Evolutionary conservation across 2,888 invertebrate genomes (phyloP), one percentile per base, ranked within the genome.

Genomic region (Gnatocerus cornutus): DNA sequence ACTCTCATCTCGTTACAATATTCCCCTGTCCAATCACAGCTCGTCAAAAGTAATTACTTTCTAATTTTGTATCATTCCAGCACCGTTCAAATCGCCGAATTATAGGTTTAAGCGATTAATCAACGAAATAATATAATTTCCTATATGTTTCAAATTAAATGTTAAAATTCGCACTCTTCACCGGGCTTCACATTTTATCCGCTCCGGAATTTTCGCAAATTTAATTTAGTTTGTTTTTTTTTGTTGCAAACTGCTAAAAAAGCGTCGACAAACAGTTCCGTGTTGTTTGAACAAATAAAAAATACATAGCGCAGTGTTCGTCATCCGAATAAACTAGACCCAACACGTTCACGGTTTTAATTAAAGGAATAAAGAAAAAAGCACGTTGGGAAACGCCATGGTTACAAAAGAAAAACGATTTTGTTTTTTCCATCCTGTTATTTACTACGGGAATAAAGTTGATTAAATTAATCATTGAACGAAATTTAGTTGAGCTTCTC

Each of bases 41-140:
- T 33, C 9, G n/a, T 33, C 9, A n/a, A n/a, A 33, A 33, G n/a
- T 33, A 33, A 43, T 43, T 16, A 56, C 27, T 39, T 41, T 39
- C 8, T 56, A 56, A 43, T 56, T 56, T 41, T 56, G 56, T 8
- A 41, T 39, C 16, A 41, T 56, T 56, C 39, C 56, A 41, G 6
- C 27, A 27, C 10, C 43, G 43, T 21, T 21, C 56, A 56, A 56
- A 43, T 56, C 56, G 56, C 29, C n/a, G 27, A 59, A 59, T 59
- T 10, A 59, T 46, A 30, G 59, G 30, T 41, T 56, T 41, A 46
- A 13, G 37, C 61, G 39, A 61, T 61, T 61, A 61, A 61, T 50
- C 61, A n/a, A 14, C 33, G 37, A 59, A 61, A 61, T 61, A 61
- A 61, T 61, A 61, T 61, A 61, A 61, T 61, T 61, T 61, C 50